Evolutionary conservation across 2,797 vertebrate genomes (phyloP), one percentile per base, ranked within the genome.

Genomic region (Psittacula derbiana): DNA sequence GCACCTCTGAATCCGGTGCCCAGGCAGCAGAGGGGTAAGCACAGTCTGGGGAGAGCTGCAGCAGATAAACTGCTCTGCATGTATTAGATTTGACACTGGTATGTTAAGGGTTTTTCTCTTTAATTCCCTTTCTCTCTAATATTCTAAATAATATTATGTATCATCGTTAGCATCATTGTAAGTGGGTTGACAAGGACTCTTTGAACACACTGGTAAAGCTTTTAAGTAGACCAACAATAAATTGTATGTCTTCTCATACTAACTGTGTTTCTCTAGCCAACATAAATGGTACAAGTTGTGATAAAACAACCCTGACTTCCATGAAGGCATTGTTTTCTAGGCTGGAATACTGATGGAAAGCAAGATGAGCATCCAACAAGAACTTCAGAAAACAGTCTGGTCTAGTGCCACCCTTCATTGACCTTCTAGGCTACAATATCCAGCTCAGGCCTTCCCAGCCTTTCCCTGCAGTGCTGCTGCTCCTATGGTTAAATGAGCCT

Each of bases 161-260:
- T 69, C 1, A 16, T 38, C 52, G 47, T 75, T 80, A 80, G 28
- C 33, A 33, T 44, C 1, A 0, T 9, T 94, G 8, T 74, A 93
- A 71, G 43, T 46, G 14, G 25, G 36, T 71, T 66, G 33, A 64
- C 28, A 8, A 67, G 18, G 40, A 74, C n/a, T 69, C 72, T 78
- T 21, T 57, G 38, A 92, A 43, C 27, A 61, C 4, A 7, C 24
- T 79, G 38, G 43, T 53, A 74, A 78, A 80, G 31, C 14, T 80
- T 89, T 50, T 78, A 83, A 81, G 58, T 50, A 88, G 46, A 47
- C 38, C 53, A 67, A 23, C 61, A 95, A 95, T 95, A 95, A 94
- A 96, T 78, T 28, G 28, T 70, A 21, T 46, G 21, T 46, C 11
- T 72, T 83, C 49, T 92, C 25, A 11, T 12, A 23, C 2, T 31